A percentile compares a stretch with the other conserved stretches of the same genome.
phyloP scores from a whole-genome alignment of 1,140 invertebrate species.

The Chironomus tepperi region DNA sequence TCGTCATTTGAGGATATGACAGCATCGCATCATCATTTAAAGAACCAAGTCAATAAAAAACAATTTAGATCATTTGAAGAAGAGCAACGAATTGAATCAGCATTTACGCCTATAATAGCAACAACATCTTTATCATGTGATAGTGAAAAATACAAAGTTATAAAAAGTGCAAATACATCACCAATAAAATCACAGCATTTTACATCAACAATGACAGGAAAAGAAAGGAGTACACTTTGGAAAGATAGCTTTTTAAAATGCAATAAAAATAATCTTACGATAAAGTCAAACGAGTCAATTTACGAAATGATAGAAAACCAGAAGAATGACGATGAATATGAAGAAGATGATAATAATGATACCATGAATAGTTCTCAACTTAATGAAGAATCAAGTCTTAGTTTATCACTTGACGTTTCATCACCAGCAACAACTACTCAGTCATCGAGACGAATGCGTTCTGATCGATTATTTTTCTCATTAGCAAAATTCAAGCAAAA shows the following conservation, averaged over 20 bases:
- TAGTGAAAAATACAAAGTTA: neutral
- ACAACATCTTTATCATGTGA: no score
- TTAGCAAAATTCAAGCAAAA: conserved; percentile 37
- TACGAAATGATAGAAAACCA: neutral
- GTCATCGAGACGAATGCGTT: conserved; percentile 39
- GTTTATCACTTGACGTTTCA: neutral
- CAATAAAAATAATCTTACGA: conserved; percentile 35
- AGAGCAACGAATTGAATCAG: conserved; percentile 39
- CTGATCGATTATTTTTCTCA: conserved; percentile 34
- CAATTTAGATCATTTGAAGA: conserved; percentile 39
- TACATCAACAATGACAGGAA: neutral
- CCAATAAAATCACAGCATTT: conserved; percentile 6
- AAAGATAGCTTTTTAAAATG: conserved; percentile 39
- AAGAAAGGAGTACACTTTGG: conserved; percentile 35
- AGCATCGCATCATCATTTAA: conserved; percentile 33
- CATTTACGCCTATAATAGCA: conserved; percentile 35
- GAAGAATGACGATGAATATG: neutral
- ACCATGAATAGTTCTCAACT: neutral
- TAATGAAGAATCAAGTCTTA: neutral
- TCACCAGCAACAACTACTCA: neutral
- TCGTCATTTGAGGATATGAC: conserved; percentile 41
- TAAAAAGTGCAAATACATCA: conserved; percentile 16
- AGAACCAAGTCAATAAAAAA: conserved; percentile 35
- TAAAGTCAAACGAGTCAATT: conserved; percentile 39
- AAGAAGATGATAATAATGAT: neutral